Evolutionary conservation across 2,888 invertebrate species (phyloP).

Genomic region (Syritta pipiens): DNA sequence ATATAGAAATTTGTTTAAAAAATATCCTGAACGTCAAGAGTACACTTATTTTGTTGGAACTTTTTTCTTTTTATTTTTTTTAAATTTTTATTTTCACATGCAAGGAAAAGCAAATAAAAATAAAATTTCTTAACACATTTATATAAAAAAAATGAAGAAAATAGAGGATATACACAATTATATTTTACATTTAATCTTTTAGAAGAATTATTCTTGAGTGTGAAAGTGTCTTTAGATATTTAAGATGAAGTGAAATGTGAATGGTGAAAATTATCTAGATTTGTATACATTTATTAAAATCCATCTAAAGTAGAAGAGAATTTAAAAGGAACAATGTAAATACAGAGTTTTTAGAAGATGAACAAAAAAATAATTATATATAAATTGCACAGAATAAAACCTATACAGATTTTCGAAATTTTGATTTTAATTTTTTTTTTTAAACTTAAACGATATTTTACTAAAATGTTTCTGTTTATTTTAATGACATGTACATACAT

Average conservation of each 20-base stretch:
- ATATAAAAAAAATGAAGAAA: slow-evolving; percentile 14
- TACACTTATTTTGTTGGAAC: slow-evolving; percentile 44
- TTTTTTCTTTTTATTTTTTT: slow-evolving; percentile 11
- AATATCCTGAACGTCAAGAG: slow-evolving; percentile 71
- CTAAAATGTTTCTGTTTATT: too few species aligned
- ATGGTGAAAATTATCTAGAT: slow-evolving; percentile 53
- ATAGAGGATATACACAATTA: slow-evolving; percentile 45
- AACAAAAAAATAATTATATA: slow-evolving; percentile 6
- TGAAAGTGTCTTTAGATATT: slow-evolving; percentile 48
- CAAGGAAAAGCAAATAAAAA: slow-evolving; percentile 29
- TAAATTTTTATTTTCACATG: slow-evolving; percentile 33
- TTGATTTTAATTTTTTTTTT: not conserved
- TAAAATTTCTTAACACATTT: slow-evolving; percentile 9
- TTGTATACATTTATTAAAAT: slow-evolving; percentile 55
- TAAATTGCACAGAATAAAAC: slow-evolving; percentile 16
- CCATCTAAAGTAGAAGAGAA: too few species aligned
- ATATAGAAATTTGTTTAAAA: slow-evolving; percentile 74
- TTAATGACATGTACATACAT: too few species aligned
- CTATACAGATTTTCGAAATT: slow-evolving; percentile 4
- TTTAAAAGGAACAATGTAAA: not conserved
- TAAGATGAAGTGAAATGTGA: slow-evolving; percentile 23
- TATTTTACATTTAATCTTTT: slow-evolving; percentile 61
- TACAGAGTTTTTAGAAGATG: not conserved
- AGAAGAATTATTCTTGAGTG: slow-evolving; percentile 62
- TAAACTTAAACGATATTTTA: slow-evolving; percentile 12